These are phyloP conservation scores for Metacarcinus magister DNA, from an alignment of 2,888 invertebrate genomes.

Conservation along the genomic window DNA sequence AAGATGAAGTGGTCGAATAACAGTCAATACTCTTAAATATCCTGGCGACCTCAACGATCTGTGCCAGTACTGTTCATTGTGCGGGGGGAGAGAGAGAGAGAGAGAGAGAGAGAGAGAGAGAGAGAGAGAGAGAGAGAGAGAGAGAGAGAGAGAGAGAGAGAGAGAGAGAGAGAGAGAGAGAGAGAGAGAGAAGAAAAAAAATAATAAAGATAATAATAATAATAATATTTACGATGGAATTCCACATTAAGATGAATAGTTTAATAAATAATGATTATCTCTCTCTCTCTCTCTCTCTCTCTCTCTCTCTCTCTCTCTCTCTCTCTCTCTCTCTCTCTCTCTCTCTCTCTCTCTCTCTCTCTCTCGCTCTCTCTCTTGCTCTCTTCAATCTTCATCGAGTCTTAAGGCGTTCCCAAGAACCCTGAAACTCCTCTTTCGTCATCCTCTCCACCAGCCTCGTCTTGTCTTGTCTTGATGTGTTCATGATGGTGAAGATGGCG, in stretches of 20 bases:
- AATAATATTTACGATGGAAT: neutral
- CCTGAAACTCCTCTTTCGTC: neutral
- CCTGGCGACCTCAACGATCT: neutral
- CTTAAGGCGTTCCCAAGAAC: neutral
- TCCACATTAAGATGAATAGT: neutral
- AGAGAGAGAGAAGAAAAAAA: neutral
- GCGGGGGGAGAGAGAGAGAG: too few relatives aligned
- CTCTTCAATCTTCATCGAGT: neutral
- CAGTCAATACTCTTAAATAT: neutral
- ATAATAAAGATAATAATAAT: neutral
- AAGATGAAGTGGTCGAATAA: neutral
- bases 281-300: too few relatives aligned
- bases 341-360: constrained; percentile 26
- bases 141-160: constrained; percentile 60
- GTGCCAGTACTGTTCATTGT: too few relatives aligned
- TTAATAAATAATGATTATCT: neutral
- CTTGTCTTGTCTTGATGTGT: neutral
- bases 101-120: too few relatives aligned
- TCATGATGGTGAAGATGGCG: neutral
- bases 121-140: too few relatives aligned
- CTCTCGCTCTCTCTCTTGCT: neutral
- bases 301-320: constrained; percentile 13
- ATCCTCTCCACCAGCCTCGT: neutral
- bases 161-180: constrained; percentile 56
- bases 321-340: constrained; percentile 26